Evolutionary conservation across 64 coral and sea anemone species (phyloP), one percentile per base, ranked within the genome.

Genomic region (Anthopleura sola): DNA sequence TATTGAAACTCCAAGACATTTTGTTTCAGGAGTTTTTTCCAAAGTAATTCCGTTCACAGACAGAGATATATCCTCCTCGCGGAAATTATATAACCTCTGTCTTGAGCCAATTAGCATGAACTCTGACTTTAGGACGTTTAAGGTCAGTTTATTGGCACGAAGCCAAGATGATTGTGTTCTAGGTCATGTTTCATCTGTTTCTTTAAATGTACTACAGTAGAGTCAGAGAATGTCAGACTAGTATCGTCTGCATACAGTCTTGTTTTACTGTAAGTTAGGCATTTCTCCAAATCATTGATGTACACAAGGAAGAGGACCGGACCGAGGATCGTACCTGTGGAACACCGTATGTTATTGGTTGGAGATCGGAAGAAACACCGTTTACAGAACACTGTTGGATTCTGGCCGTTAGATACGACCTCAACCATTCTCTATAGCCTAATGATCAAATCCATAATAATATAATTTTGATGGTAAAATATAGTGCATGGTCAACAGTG

Each of bases 401-500:
- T 81, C 78, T 81, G 40, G 49, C 49, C 20, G 78, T 49, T n/a
- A 81, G 17, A 81, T 81, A 81, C 38, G 78, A 81, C n/a, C 33
- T 50, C 60, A 88, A 68, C 79, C 81, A 90, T 16, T 50, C 34
- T 55, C 83, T 50, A n/a, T n/a, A 11, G 60, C 68, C 14, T 58
- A 49, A 19, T n/a, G 14, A 17, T 84, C 60, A 83, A 90, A 28
- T 0, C 78, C 79, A 74, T 82, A 82, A 15, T 19, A 49, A 36
- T 33, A 21, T 29, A 88, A 26, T 31, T 84, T 76, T 24, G 54
- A 8, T 49, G 75, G 56, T 8, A 89, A 37, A 26, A 81, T 48
- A n/a, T 44, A n/a, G n/a, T n/a, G n/a, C 79, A 16, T 88, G 86
- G 54, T 88, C 78, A 44, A 88, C 79, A 23, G 87, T 89, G 46